Percentiles rank a stretch among this genome's conserved stretches.
Conservation (phyloP, 2,113 vertebrate genomes). For the Tretioscincus oriximinensis region DNA sequence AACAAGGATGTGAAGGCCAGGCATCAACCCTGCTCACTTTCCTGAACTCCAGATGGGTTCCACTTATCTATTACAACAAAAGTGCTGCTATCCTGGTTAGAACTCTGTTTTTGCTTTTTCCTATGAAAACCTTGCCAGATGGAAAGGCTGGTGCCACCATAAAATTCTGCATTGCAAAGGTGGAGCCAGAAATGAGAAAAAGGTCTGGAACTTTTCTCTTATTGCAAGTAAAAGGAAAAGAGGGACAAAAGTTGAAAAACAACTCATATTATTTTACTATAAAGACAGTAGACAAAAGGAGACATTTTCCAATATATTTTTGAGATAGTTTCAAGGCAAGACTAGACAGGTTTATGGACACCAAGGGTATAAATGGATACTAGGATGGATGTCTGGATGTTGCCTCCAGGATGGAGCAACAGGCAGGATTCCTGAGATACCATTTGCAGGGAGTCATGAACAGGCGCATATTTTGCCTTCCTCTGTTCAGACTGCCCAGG, state of each 20-base stretch:
- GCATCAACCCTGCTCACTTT: constrained; percentile 14
- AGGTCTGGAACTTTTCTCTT: neutral
- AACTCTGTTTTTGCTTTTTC: fast-evolving
- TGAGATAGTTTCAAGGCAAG: too few species aligned
- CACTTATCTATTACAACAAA: constrained; percentile 19
- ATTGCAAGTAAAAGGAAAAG: neutral
- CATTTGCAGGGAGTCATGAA: too few species aligned
- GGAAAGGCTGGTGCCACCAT: constrained; percentile 17
- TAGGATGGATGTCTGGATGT: too few species aligned
- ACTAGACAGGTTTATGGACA: too few species aligned
- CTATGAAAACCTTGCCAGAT: constrained; percentile 10
- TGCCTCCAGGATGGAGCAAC: too few species aligned
- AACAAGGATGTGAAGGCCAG: constrained; percentile 42
- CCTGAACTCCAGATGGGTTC: constrained; percentile 19
- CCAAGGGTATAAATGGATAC: too few species aligned
- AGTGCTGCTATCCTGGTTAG: constrained; percentile 4
- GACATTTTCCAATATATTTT: neutral
- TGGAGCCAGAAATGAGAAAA: neutral
- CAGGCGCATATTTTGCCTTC: too few species aligned
- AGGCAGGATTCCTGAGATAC: too few species aligned
- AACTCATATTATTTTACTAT: too few species aligned
- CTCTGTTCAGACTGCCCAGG: too few species aligned
- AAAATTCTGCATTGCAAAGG: neutral
- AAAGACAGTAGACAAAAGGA: too few species aligned
- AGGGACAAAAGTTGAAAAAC: too few species aligned